phyloP scores from a whole-genome alignment of 2,888 invertebrate genomes.

The Melanostoma mellinum region DNA sequence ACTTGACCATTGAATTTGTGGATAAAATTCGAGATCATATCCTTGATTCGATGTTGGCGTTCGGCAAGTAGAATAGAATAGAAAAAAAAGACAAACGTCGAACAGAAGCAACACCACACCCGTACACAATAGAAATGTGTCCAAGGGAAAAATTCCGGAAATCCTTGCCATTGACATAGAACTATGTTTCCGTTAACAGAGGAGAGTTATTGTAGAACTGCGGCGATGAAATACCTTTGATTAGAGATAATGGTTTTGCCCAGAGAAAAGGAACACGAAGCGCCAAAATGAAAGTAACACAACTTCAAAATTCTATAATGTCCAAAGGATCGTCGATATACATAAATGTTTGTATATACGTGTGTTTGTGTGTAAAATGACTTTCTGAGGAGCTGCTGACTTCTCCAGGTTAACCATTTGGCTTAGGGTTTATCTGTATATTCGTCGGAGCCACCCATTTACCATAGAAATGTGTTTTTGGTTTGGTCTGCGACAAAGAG shows the following conservation, averaged over 20 bases:
- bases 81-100: slow-evolving; percentile 2
- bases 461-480: slow-evolving; percentile 64
- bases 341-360: slow-evolving; percentile 3
- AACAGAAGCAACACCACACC: slow-evolving; percentile 49
- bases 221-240: slow-evolving; percentile 72
- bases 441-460: slow-evolving; percentile 43
- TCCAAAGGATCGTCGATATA: slow-evolving; percentile 44
- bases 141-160: slow-evolving; percentile 61
- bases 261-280: slow-evolving; percentile 55
- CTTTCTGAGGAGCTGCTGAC: slow-evolving; percentile 56
- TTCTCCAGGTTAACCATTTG: slow-evolving; percentile 62
- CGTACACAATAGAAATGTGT: slow-evolving; percentile 65
- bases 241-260: slow-evolving; percentile 71
- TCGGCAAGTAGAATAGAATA: background rate
- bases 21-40: slow-evolving; percentile 68
- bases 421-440: slow-evolving; percentile 19
- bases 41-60: slow-evolving; percentile 56
- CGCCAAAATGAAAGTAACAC: slow-evolving; percentile 51
- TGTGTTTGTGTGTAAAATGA: slow-evolving; percentile 9
- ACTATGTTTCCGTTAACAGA: background rate
- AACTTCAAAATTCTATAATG: slow-evolving; percentile 51
- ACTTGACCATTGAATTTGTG: slow-evolving; percentile 68
- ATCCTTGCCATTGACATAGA: slow-evolving; percentile 54
- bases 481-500: slow-evolving; percentile 69
- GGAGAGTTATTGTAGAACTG: slow-evolving; percentile 54